Percentiles rank a stretch among this genome's conserved stretches.
phyloP scores from a whole-genome alignment of 2,888 invertebrate species.

The Odontomyia ornata region DNA sequence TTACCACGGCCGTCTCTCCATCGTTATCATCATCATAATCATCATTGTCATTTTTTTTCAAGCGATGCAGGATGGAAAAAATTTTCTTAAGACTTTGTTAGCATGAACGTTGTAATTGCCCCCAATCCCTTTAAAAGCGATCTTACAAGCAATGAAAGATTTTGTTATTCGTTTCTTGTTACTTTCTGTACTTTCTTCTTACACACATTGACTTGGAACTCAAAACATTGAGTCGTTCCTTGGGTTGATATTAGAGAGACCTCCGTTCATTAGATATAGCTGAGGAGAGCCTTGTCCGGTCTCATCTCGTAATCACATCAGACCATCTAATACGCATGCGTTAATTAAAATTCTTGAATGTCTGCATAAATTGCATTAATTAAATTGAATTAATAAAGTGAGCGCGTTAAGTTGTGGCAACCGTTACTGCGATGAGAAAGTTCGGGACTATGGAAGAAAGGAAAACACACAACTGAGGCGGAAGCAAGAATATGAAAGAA shows the following conservation, averaged over 20 bases:
- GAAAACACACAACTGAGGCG: neutral
- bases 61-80: neutral
- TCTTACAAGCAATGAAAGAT: neutral
- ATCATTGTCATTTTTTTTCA: neutral
- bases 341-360: constrained; percentile 46
- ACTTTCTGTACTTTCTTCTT: neutral
- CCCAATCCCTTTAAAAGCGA: too few species aligned
- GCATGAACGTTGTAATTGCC: neutral
- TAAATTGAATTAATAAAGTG: constrained; percentile 45
- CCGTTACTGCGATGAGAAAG: neutral
- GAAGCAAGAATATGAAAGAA: neutral
- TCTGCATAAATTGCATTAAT: constrained; percentile 46
- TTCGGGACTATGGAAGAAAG: constrained; percentile 9
- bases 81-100: neutral
- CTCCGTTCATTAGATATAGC: neutral
- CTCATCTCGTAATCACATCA: constrained; percentile 21
- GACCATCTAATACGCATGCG: constrained; percentile 42
- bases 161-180: neutral
- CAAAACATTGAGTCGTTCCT: neutral
- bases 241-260: neutral
- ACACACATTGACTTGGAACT: neutral
- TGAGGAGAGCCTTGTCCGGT: neutral
- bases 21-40: constrained; percentile 36
- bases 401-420: constrained; percentile 21
- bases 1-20: neutral